A percentile compares a stretch with the other conserved stretches of the same genome.
phyloP scores from a whole-genome alignment of 2,113 vertebrate genomes.

The Bufo gargarizans region DNA sequence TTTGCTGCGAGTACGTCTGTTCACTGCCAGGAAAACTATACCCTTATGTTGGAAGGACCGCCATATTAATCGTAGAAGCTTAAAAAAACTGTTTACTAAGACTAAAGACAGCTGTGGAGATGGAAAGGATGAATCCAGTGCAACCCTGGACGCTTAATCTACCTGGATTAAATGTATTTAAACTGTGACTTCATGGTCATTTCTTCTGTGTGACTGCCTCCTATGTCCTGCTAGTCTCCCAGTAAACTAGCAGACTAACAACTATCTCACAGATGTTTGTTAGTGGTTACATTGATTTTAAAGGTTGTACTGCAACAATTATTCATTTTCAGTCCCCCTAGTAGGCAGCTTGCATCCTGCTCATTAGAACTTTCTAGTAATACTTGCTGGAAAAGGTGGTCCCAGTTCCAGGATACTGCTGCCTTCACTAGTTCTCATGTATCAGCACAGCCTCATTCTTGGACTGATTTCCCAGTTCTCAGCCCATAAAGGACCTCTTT shows the following conservation, averaged over 20 bases:
- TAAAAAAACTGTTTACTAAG: background rate
- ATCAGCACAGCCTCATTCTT: no score
- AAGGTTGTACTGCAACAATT: no score
- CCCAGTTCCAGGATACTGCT: no score
- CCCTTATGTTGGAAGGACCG: background rate
- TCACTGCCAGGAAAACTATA: slow-evolving; percentile 23
- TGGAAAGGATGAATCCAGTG: background rate
- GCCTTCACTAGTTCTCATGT: no score
- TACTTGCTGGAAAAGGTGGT: no score
- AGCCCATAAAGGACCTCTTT: no score
- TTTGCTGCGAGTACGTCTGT: background rate
- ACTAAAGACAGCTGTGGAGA: background rate
- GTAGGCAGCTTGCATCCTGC: no score
- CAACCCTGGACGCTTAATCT: background rate
- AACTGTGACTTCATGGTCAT: background rate
- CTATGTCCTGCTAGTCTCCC: background rate
- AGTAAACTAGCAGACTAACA: background rate
- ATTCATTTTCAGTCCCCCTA: no score
- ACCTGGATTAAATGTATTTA: background rate
- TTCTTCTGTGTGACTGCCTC: background rate
- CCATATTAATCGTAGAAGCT: background rate
- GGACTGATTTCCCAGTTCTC: no score
- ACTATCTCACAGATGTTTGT: no score
- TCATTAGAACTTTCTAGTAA: no score
- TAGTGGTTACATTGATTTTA: no score